Conservation (phyloP, 2,113 vertebrate species). For the Peucedramus taeniatus region DNA sequence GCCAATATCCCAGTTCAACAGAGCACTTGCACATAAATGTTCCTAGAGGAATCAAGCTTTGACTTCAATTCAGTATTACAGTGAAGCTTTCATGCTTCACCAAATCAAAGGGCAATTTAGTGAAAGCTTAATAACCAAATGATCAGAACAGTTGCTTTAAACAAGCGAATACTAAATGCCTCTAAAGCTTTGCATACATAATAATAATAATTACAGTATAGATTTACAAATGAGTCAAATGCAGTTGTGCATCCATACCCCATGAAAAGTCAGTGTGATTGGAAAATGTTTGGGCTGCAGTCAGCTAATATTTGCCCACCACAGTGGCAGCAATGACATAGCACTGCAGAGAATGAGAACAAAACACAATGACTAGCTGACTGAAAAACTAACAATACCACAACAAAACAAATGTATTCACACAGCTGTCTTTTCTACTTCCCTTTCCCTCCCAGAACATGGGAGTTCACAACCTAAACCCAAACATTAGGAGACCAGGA, state of each 20-base stretch:
- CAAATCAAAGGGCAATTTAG: not conserved
- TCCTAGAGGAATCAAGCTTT: not conserved
- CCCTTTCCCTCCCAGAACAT: not conserved
- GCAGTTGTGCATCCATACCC: not conserved
- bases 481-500: not conserved
- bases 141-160: not conserved
- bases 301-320: not conserved
- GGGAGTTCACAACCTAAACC: constrained; percentile 7
- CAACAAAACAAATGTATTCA: constrained; percentile 14
- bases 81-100: not conserved
- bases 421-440: not conserved
- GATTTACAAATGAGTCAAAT: not conserved
- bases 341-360: not conserved
- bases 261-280: not conserved
- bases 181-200: not conserved
- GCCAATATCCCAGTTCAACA: not conserved
- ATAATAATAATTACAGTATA: not conserved
- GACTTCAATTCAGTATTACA: not conserved
- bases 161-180: not conserved
- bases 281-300: not conserved
- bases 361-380: not conserved
- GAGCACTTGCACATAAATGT: not conserved
- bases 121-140: not conserved
- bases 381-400: not conserved
- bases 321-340: not conserved